These are phyloP conservation scores for Copsychus sechellarum DNA, from an alignment of 2,113 vertebrate genomes.

Conservation along the genomic window DNA sequence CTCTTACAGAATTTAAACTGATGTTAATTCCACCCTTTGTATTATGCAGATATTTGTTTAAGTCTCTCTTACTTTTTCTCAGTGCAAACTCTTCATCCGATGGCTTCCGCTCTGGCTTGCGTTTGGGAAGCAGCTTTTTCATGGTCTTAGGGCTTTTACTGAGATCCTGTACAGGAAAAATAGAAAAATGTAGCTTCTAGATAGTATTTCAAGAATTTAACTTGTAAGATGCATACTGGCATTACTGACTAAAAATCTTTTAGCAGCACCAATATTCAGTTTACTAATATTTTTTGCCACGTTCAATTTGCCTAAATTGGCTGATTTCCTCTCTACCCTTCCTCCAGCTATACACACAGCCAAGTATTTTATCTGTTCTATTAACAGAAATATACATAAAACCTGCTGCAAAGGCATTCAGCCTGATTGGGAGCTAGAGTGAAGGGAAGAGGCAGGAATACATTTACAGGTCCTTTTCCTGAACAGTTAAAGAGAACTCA, in stretches of 20 bases:
- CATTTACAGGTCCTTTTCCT: not conserved
- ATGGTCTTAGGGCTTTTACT: slow-evolving; percentile 99
- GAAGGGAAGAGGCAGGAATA: not conserved
- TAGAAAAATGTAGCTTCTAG: not conserved
- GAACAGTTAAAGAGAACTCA: not conserved
- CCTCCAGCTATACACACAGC: not conserved
- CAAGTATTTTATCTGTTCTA: not conserved
- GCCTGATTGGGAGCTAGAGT: not conserved
- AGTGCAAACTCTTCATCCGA: slow-evolving; percentile 96
- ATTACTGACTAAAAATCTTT: not conserved
- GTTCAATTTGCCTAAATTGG: not conserved
- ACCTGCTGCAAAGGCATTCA: not conserved
- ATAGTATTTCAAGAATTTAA: not conserved
- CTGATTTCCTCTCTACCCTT: not conserved
- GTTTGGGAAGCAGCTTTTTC: slow-evolving; percentile 97
- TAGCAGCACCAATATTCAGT: not conserved
- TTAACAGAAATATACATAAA: not conserved
- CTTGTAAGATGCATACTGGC: not conserved
- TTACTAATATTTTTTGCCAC: not conserved
- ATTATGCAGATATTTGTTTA: not conserved
- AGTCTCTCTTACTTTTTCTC: slow-evolving; percentile 88
- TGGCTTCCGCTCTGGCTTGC: slow-evolving; percentile 95
- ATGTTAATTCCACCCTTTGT: not conserved
- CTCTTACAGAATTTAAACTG: not conserved
- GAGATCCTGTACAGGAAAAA: slow-evolving; percentile 80